Conservation (phyloP, 2,888 invertebrate genomes). For the Microplitis deprimator region DNA sequence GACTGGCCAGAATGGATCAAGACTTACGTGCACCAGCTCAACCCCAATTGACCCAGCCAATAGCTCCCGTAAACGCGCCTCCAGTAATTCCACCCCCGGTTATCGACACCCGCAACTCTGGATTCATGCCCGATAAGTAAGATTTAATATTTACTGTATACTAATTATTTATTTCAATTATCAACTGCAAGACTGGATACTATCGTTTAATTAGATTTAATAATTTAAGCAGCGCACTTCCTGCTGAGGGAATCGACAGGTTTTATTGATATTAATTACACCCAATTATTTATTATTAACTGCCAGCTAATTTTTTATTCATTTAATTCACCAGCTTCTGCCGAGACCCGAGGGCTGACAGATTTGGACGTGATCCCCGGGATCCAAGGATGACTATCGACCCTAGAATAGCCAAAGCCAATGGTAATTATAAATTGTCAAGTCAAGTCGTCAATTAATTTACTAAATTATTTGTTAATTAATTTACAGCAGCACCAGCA, state of each 20-base stretch:
- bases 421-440: neutral
- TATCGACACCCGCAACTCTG: constrained; percentile 62
- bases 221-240: constrained; percentile 64
- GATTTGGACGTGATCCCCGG: constrained; percentile 67
- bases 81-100: constrained; percentile 55
- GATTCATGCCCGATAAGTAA: constrained; percentile 67
- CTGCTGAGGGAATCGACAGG: constrained; percentile 70
- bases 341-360: constrained; percentile 67
- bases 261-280: constrained; percentile 53
- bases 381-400: constrained; percentile 78
- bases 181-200: neutral
- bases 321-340: constrained; percentile 56
- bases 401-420: constrained; percentile 76
- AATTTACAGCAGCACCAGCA: constrained; percentile 44
- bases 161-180: neutral
- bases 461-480: neutral
- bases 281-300: constrained; percentile 37
- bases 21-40: constrained; percentile 80
- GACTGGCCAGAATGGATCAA: constrained; percentile 78
- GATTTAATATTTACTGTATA: constrained; percentile 45
- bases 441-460: neutral
- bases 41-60: constrained; percentile 65
- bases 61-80: constrained; percentile 51
- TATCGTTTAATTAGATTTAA: constrained; percentile 46
- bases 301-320: constrained; percentile 41